Evolutionary conservation across 2,888 invertebrate species (phyloP), one percentile per base, ranked within the genome.

Genomic region (Sminthurides aquaticus): DNA sequence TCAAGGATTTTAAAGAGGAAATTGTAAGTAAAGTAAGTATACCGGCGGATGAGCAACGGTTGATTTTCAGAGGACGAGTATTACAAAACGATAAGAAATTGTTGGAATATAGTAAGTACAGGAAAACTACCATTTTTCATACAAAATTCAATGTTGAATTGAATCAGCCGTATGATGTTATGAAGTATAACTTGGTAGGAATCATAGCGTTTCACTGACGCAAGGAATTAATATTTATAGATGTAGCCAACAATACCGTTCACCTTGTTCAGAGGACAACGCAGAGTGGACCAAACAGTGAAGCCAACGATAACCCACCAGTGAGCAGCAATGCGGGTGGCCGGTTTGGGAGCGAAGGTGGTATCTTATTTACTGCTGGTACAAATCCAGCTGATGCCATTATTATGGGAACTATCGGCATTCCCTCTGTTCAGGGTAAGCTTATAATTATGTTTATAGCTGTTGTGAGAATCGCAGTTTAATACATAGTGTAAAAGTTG

Each of bases 61-160:
- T 97, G 49, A 97, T 97, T 75, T 96, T 91, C 78, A 91, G 91
- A 78, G 97, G 97, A n/a, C 83, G 91, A 79, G 93, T 96, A 27
- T 81, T 97, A 60, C 88, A 89, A 76, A 91, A 97, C 82, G 91
- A 90, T 18, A 89, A 88, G 74, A 87, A 85, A 76, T 83, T 97
- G 27, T 84, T 85, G 69, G 91, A 94, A 77, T 92, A 90, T 80
- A 90, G 91, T 90, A 82, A 78, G 79, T 52, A n/a, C 22, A 60
- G 20, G 5, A 22, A 18, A 43, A n/a, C n/a, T n/a, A n/a, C n/a
- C n/a, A n/a, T n/a, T n/a, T n/a, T n/a, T n/a, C n/a, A n/a, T n/a
- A n/a, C n/a, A n/a, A n/a, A n/a, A n/a, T n/a, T n/a, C n/a, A n/a
- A n/a, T n/a, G n/a, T n/a, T n/a, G n/a, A n/a, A n/a, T n/a, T n/a